phyloP scores from a whole-genome alignment of 2,888 invertebrate genomes.

The Fragum sueziense region DNA sequence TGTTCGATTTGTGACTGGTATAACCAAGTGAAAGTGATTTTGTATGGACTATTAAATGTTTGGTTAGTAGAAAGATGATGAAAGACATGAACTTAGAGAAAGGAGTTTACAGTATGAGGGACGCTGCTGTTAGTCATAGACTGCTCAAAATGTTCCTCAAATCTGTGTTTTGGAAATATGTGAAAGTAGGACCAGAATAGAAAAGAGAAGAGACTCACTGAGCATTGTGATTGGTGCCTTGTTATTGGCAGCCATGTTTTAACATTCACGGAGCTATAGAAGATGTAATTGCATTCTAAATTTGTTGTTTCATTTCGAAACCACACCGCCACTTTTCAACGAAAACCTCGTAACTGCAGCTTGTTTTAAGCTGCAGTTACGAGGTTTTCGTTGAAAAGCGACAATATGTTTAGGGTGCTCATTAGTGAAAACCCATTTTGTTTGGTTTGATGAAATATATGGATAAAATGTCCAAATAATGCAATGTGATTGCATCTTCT shows the following conservation, averaged over 20 bases:
- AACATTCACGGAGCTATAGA: too few species aligned
- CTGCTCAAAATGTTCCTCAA: slow-evolving; percentile 10
- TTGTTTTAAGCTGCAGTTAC: too few species aligned
- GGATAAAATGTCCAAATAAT: too few species aligned
- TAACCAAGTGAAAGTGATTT: background rate
- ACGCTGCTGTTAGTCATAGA: slow-evolving; percentile 5
- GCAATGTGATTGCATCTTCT: too few species aligned
- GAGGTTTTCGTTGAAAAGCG: too few species aligned
- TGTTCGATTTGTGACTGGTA: background rate
- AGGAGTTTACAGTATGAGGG: background rate
- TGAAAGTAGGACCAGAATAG: background rate
- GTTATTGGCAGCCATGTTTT: slow-evolving; percentile 28
- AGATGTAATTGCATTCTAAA: too few species aligned
- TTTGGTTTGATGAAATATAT: too few species aligned
- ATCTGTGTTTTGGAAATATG: background rate
- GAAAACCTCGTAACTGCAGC: too few species aligned
- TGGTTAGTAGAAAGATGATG: background rate
- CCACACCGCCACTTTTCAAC: too few species aligned
- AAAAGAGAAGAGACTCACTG: background rate
- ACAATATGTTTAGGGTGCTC: too few species aligned
- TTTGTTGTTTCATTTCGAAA: too few species aligned
- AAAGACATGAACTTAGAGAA: background rate
- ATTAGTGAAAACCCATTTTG: too few species aligned
- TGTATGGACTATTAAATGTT: background rate
- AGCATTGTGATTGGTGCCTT: slow-evolving; percentile 26